Evolutionary conservation across 1,140 invertebrate species (phyloP).

Genomic region (Notospermus geniculatus): DNA sequence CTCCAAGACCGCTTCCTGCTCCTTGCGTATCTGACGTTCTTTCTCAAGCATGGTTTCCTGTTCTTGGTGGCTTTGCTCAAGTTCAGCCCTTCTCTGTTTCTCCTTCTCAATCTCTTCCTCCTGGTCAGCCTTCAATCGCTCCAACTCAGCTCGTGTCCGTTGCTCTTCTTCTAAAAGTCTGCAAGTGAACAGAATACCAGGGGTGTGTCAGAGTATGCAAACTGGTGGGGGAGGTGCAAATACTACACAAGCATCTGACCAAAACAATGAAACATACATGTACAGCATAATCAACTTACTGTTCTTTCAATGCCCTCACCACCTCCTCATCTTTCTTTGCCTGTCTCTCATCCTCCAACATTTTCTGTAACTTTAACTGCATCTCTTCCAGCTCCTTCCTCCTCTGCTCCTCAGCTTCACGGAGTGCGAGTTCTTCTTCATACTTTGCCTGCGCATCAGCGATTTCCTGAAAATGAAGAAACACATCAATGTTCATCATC

Average conservation of each 20-base stretch:
- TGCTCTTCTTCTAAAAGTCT: conserved; percentile 78
- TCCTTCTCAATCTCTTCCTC: conserved; percentile 70
- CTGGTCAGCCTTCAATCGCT: conserved; percentile 74
- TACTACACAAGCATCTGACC: too few relatives aligned
- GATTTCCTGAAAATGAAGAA: conserved; percentile 57
- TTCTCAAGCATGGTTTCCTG: conserved; percentile 70
- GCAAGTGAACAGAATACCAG: conserved; percentile 19
- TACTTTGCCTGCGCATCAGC: conserved; percentile 67
- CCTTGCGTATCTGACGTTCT: conserved; percentile 59
- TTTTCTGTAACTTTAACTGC: conserved; percentile 65
- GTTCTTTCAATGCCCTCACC: conserved; percentile 70
- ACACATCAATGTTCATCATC: too few relatives aligned
- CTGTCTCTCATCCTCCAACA: conserved; percentile 76
- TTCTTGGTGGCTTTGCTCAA: conserved; percentile 65
- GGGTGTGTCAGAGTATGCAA: too few relatives aligned
- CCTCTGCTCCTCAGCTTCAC: conserved; percentile 69
- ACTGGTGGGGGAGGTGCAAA: too few relatives aligned
- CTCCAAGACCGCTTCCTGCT: conserved; percentile 70
- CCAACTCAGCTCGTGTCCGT: conserved; percentile 76
- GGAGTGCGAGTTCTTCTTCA: conserved; percentile 65
- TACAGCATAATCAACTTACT: conserved; percentile 38
- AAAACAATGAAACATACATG: background rate
- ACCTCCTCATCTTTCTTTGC: conserved; percentile 82
- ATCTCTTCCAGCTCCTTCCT: conserved; percentile 71
- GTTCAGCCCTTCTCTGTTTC: conserved; percentile 69